Evolutionary conservation across 2,888 invertebrate species (phyloP), one percentile per base, ranked within the genome.

Genomic region (Adelognathus sp.): DNA sequence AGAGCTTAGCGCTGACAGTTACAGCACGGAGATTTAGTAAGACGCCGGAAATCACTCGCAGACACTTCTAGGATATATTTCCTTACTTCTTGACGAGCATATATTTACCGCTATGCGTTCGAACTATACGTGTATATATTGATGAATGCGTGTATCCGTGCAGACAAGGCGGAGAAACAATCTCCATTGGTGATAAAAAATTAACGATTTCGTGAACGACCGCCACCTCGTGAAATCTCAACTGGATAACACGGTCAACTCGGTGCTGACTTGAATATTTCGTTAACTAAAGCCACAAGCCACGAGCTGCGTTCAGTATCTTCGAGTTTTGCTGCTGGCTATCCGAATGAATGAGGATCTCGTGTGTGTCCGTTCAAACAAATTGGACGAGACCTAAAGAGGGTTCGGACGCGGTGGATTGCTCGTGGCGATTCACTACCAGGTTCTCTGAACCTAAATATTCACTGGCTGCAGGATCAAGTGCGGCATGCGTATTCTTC

Each of bases 371-470:
- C 78, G 82, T 73, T 81, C 81, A 52, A 77, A 84, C 87, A 86
- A 86, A 87, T 87, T 86, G 85, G 81, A 85, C 72, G 81, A 83
- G 83, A 81, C 27, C 71, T 31, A 54, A 39, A 54, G 39, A 54
- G 66, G 74, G 36, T 39, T 39, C 21, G 24, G 61, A 67, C 61
- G 50, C 60, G 31, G 54, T 52, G 54, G 56, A 66, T 67, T 54
- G 63, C 72, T 80, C 75, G 27, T 73, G 76, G 63, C 83, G 69
- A 58, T 41, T 70, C 66, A 3, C 36, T 24, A 21, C 31, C 54
- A 70, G 41, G 58, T 71, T 67, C 39, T 18, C 11, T n/a, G n/a
- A 11, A 54, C 52, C 50, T 52, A 70, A 56, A 66, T 24, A 16
- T 46, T 11, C 31, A 33, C 27, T 36, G 33, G 52, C 46, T 18